A percentile compares a stretch with the other conserved stretches of the same genome.
phyloP scores from a whole-genome alignment of 2,113 vertebrate genomes.

The Tricholaema leucomelas region DNA sequence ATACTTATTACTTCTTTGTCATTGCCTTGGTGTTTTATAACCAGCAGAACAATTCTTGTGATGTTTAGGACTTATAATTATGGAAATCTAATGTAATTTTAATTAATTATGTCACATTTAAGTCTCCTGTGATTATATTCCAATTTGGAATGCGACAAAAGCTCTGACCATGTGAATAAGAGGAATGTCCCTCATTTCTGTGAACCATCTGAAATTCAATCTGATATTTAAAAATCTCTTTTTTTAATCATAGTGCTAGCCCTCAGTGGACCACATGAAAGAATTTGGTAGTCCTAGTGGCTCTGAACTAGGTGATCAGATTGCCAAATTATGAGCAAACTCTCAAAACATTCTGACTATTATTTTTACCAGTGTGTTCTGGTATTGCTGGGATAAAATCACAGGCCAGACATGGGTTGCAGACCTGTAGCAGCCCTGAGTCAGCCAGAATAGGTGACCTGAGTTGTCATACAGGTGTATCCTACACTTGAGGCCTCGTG shows the following conservation, averaged over 20 bases:
- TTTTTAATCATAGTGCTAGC: background rate
- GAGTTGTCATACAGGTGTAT: too few species aligned
- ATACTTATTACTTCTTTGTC: background rate
- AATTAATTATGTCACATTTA: slow-evolving; percentile 4
- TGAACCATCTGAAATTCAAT: background rate
- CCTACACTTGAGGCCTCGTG: too few species aligned
- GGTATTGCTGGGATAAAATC: background rate
- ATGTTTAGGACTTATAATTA: background rate
- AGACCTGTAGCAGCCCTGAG: too few species aligned
- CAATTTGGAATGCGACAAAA: background rate
- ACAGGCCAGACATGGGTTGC: too few species aligned
- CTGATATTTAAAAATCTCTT: background rate
- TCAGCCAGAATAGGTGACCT: too few species aligned
- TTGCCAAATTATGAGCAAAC: background rate
- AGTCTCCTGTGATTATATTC: background rate
- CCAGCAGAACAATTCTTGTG: background rate
- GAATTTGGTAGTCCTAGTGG: background rate
- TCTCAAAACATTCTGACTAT: background rate
- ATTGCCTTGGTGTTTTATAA: slow-evolving; percentile 34
- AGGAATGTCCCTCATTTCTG: background rate
- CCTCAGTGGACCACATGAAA: background rate
- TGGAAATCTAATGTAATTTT: background rate
- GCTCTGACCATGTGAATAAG: background rate
- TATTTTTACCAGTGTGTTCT: background rate
- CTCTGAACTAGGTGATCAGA: background rate